Evolutionary conservation across 2,797 vertebrate species (phyloP).

Genomic region (Tragelaphus oryx): DNA sequence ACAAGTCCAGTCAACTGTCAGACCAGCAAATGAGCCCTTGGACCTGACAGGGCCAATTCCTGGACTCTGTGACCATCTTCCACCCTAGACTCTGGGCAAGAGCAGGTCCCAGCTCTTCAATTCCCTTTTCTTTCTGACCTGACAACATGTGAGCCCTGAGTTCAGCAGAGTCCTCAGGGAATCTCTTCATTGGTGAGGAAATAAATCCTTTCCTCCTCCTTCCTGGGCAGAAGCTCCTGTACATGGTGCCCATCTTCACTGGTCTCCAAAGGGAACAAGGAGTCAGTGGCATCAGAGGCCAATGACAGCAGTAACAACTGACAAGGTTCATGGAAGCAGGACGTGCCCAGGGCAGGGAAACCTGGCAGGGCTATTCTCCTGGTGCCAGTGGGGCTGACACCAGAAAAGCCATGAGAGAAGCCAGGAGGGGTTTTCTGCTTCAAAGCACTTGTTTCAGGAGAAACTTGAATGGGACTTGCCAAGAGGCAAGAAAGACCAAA

Average conservation of each 20-base stretch:
- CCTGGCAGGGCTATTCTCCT: not conserved
- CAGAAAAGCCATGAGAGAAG: not conserved
- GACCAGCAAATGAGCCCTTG: not conserved
- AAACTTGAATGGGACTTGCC: slow-evolving; percentile 22
- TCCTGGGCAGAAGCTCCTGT: not conserved
- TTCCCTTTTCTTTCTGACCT: not conserved
- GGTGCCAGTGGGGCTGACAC: not conserved
- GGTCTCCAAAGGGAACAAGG: not conserved
- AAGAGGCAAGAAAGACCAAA: not conserved
- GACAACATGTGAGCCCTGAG: not conserved
- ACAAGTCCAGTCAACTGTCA: not conserved
- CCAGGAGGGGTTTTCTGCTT: slow-evolving; percentile 54
- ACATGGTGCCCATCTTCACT: not conserved
- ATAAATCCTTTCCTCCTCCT: not conserved
- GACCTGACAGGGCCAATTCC: not conserved
- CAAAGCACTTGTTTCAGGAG: slow-evolving; percentile 57
- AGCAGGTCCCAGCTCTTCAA: not conserved
- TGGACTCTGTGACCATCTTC: not conserved
- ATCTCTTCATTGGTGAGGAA: not conserved
- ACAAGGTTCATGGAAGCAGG: too few relatives aligned
- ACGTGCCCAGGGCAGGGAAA: not conserved
- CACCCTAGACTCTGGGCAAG: not conserved
- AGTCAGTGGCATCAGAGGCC: accelerated
- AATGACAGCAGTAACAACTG: not conserved
- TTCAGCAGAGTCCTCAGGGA: not conserved